phyloP scores from a whole-genome alignment of 1,140 invertebrate genomes.

The Carposina sasakii region DNA sequence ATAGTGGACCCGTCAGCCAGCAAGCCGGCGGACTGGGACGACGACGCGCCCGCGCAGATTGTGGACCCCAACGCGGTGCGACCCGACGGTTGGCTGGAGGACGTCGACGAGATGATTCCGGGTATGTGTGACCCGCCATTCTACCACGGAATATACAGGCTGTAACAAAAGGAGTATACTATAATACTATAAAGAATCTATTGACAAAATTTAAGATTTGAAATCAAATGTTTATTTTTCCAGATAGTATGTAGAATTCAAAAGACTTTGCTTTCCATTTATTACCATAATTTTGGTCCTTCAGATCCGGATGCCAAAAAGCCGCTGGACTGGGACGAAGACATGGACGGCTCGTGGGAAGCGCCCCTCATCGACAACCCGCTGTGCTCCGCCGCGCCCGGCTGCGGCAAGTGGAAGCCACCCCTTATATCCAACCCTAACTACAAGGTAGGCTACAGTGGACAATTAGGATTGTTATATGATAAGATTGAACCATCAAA shows the following conservation, averaged over 20 bases:
- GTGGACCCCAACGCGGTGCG: conserved; percentile 90
- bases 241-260: no score
- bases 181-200: no score
- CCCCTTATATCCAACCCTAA: conserved; percentile 91
- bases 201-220: no score
- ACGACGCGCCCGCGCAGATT: conserved; percentile 92
- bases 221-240: no score
- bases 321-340: conserved; percentile 96
- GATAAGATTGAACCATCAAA: no score
- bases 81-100: conserved; percentile 95
- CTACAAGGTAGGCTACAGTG: no score
- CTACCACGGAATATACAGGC: no score
- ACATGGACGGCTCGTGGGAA: conserved; percentile 99
- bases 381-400: conserved; percentile 85
- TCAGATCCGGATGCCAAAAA: conserved; percentile 88
- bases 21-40: conserved; percentile 97
- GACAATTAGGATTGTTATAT: no score
- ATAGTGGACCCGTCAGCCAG: conserved; percentile 90
- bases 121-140: no score
- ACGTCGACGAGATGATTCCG: conserved; percentile 91
- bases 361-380: conserved; percentile 94
- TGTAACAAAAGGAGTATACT: no score
- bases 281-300: not conserved
- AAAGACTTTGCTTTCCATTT: no score
- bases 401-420: conserved; percentile 94